Conservation (phyloP, 1,140 invertebrate genomes). For the Limonius californicus region DNA sequence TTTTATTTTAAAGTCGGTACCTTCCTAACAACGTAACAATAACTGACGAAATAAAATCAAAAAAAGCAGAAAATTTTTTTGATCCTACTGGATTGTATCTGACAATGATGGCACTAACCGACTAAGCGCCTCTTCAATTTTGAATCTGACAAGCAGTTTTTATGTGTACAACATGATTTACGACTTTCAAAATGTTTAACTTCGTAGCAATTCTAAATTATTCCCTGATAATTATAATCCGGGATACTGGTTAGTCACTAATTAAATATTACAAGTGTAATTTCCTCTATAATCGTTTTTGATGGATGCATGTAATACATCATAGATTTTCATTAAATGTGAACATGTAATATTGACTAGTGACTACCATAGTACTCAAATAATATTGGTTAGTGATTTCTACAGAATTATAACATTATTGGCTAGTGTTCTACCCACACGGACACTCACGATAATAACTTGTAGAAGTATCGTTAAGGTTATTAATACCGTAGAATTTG, state of each 20-base stretch:
- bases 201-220: conserved; percentile 17
- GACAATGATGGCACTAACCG: no score
- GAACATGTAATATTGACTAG: neutral
- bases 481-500: neutral
- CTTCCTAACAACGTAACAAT: no score
- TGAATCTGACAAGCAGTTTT: neutral
- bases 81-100: no score
- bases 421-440: neutral
- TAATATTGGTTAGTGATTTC: conserved; percentile 10
- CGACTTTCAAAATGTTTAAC: neutral
- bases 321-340: neutral
- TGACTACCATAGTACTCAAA: neutral
- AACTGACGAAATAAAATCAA: no score
- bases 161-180: neutral
- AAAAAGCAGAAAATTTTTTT: no score
- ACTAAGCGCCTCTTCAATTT: no score
- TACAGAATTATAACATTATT: neutral
- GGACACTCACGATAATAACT: neutral
- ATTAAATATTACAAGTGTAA: neutral
- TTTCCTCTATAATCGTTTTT: no score
- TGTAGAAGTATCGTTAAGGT: neutral
- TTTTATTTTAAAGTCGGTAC: no score
- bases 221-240: neutral
- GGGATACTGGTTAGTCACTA: neutral
- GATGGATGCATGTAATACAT: neutral